Conservation (phyloP, 2,888 invertebrate genomes). For the Globia sparganii region DNA sequence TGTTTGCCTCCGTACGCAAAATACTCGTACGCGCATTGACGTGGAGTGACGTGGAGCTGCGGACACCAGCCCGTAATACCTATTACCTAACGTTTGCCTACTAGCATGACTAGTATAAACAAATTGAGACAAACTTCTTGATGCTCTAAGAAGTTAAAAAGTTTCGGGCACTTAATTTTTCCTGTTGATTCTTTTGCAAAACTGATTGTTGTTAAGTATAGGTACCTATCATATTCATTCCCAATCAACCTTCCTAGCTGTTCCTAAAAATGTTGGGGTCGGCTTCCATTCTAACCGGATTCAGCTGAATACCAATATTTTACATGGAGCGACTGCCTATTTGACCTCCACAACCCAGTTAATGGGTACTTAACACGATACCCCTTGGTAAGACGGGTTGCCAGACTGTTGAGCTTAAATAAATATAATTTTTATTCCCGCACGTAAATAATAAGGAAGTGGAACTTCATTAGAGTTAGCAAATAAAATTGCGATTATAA, state of each 20-base stretch:
- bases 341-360: background rate
- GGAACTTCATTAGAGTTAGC: background rate
- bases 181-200: background rate
- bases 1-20: too few species aligned
- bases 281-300: background rate
- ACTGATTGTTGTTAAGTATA: too few species aligned
- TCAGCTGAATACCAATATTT: background rate
- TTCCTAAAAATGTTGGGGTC: too few species aligned
- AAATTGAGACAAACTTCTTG: background rate
- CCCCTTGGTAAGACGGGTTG: background rate
- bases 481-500: conserved; percentile 9
- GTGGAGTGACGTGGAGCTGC: too few species aligned
- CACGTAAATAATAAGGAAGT: conserved; percentile 2
- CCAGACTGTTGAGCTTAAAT: background rate
- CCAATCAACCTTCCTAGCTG: background rate
- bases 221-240: background rate
- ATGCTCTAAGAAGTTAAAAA: background rate
- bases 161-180: background rate
- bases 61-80: too few species aligned
- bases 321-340: background rate
- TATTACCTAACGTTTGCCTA: too few species aligned
- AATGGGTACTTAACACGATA: background rate
- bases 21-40: too few species aligned
- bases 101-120: background rate
- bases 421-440: background rate